Evolutionary conservation across 2,113 vertebrate genomes (phyloP).

Genomic region (Sciurus niger): DNA sequence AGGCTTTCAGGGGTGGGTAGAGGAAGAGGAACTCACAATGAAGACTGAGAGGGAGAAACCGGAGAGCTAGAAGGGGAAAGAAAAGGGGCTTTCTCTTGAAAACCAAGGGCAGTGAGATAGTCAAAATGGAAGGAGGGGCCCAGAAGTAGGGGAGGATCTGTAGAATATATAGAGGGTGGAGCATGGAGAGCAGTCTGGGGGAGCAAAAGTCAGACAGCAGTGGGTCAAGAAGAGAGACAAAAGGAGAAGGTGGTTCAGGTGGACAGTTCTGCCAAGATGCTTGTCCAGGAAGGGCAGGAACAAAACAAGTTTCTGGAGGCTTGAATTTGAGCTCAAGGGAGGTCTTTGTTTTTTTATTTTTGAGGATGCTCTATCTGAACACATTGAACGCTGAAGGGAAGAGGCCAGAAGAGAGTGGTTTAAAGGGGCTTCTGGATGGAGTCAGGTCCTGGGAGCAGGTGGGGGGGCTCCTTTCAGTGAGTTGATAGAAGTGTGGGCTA

Average conservation of each 20-base stretch:
- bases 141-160: not conserved
- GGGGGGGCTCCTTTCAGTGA: not conserved
- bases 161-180: not conserved
- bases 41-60: not conserved
- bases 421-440: not conserved
- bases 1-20: not conserved
- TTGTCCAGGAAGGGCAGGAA: not conserved
- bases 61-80: no score
- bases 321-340: not conserved
- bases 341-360: not conserved
- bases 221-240: not conserved
- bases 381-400: not conserved
- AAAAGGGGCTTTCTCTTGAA: not conserved
- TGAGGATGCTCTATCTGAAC: not conserved
- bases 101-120: not conserved
- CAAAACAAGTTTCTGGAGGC: not conserved
- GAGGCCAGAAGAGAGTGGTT: not conserved
- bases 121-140: not conserved
- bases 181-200: rapidly evolving
- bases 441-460: not conserved
- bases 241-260: not conserved
- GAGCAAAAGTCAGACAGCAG: not conserved
- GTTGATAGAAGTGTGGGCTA: not conserved
- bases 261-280: not conserved
- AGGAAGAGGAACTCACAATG: not conserved